Percentiles rank a stretch among this genome's conserved stretches.
These are phyloP conservation scores for Caenorhabditis latens DNA, from an alignment of 1,140 invertebrate species.

Conservation along the genomic window DNA sequence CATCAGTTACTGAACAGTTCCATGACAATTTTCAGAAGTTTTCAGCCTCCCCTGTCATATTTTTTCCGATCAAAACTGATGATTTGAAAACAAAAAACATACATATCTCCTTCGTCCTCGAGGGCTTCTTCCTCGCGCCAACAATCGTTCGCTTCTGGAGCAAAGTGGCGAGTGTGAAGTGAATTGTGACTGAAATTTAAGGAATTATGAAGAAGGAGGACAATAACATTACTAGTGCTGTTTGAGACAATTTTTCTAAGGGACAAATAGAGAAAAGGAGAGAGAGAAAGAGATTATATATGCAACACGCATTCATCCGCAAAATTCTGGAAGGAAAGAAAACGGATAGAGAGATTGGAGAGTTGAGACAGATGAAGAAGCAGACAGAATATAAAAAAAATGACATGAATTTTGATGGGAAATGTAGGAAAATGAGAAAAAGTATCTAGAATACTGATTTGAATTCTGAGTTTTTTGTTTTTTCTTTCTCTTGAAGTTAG, in stretches of 20 bases:
- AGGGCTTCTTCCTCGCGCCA: conserved; percentile 74
- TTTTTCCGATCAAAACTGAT: conserved; percentile 17
- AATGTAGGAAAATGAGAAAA: neutral
- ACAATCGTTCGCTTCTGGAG: conserved; percentile 73
- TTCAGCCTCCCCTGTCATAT: neutral
- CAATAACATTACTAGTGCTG: conserved; percentile 44
- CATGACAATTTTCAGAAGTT: too few species aligned
- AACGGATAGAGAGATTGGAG: neutral
- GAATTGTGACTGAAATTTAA: conserved; percentile 68
- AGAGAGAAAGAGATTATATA: conserved; percentile 48
- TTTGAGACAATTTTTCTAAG: neutral
- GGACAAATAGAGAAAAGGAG: conserved; percentile 1
- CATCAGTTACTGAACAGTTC: too few species aligned
- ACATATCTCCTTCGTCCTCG: conserved; percentile 67
- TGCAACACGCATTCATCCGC: conserved; percentile 54
- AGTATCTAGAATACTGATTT: neutral
- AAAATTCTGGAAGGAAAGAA: conserved; percentile 42
- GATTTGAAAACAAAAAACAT: conserved; percentile 26
- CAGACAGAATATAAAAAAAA: neutral
- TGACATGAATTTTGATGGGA: conserved; percentile 29
- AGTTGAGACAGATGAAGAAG: conserved; percentile 3
- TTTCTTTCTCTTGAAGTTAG: neutral
- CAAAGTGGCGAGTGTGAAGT: conserved; percentile 73
- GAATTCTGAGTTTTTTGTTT: neutral
- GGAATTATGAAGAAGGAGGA: neutral